Evolutionary conservation across 2,797 vertebrate species (phyloP).

Genomic region (Falco berigora): DNA sequence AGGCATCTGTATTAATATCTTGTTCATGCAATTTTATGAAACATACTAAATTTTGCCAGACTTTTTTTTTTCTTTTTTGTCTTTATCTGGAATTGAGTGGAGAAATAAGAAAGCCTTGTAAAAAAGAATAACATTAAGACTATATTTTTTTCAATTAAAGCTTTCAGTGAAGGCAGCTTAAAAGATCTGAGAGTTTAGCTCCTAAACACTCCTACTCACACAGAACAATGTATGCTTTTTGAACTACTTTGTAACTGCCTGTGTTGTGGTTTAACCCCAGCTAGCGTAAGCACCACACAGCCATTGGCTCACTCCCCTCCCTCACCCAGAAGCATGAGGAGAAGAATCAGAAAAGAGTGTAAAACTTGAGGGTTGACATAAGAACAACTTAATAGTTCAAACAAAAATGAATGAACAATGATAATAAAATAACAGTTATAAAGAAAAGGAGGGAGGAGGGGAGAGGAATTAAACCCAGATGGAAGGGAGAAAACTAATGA

Average conservation of each 20-base stretch:
- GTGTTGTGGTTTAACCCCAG: too few relatives aligned
- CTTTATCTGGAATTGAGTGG: background rate
- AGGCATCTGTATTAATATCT: background rate
- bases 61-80: background rate
- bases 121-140: background rate
- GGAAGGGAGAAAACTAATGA: too few relatives aligned
- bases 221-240: background rate
- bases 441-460: too few relatives aligned
- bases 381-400: too few relatives aligned
- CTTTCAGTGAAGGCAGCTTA: background rate
- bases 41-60: background rate
- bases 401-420: too few relatives aligned
- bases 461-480: too few relatives aligned
- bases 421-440: too few relatives aligned
- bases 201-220: background rate
- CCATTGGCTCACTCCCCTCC: too few relatives aligned
- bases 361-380: too few relatives aligned
- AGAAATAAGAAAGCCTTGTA: background rate
- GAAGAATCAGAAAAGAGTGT: too few relatives aligned
- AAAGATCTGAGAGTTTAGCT: background rate
- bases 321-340: too few relatives aligned
- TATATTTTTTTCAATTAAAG: background rate
- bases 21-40: background rate
- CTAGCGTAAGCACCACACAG: too few relatives aligned
- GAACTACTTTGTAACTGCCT: background rate